phyloP scores from a whole-genome alignment of 2,797 vertebrate species.

The Apogon hyalosoma region DNA sequence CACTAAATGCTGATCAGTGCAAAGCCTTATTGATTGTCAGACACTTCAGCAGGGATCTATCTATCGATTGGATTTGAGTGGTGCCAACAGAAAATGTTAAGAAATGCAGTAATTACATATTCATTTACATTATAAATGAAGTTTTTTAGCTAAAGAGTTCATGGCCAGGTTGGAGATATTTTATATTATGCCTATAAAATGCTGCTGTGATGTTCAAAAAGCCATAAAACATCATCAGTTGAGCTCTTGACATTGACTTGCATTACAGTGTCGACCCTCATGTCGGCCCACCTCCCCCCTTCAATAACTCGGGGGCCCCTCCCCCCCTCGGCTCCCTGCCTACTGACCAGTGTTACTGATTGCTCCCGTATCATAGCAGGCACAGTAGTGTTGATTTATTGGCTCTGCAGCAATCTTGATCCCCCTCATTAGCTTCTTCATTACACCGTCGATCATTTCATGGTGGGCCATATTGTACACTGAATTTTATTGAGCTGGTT shows the following conservation, averaged over 20 bases:
- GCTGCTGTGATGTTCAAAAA: conserved; percentile 21
- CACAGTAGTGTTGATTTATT: conserved; percentile 84
- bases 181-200: conserved; percentile 20
- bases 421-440: conserved; percentile 85
- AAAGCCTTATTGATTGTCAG: conserved; percentile 67
- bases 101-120: conserved; percentile 33
- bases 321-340: conserved; percentile 6
- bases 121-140: conserved; percentile 13
- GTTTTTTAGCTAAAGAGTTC: conserved; percentile 16
- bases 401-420: conserved; percentile 76
- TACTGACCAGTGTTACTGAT: conserved; percentile 74
- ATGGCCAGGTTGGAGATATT: not conserved
- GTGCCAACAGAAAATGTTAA: conserved; percentile 36
- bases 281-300: conserved; percentile 12
- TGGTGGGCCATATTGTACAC: conserved; percentile 62
- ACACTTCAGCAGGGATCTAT: conserved; percentile 40
- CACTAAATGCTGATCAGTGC: conserved; percentile 65
- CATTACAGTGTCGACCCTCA: conserved; percentile 33
- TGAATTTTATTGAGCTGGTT: conserved; percentile 58
- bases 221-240: conserved; percentile 42
- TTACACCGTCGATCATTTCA: conserved; percentile 80
- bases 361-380: conserved; percentile 72
- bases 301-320: not conserved
- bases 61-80: conserved; percentile 54
- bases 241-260: conserved; percentile 70